Evolutionary conservation across 2,888 invertebrate genomes (phyloP), one percentile per base, ranked within the genome.

Genomic region (Adela reaumurella): DNA sequence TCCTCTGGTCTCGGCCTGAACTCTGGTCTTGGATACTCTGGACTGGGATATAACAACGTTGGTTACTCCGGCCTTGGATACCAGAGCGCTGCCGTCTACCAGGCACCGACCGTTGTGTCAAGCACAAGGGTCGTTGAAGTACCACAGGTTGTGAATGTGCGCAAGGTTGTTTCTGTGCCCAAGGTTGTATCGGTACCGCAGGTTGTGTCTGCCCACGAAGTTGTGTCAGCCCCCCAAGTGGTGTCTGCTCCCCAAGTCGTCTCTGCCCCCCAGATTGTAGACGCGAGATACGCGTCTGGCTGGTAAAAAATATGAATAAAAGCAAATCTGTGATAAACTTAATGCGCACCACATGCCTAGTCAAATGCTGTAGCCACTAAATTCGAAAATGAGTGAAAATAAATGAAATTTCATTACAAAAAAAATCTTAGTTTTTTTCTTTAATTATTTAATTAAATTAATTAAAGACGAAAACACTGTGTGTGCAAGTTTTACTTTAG

Each of bases 161-260:
- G 58, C 51, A 68, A 63, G 55, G 58, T 64, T 19, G 62, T 71
- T 53, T 63, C 67, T 52, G 65, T 64, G 51, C 67, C 64, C 16
- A 62, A 64, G 57, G 66, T 35, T 52, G 62, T 68, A 55, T 61
- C 68, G 49, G 67, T 68, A 51, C 62, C 72, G 53, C 59, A 64
- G 46, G 67, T 63, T 45, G 64, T 70, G 48, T 59, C 68, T 43
- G 58, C 62, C 19, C 57, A 60, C 48, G 54, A 56, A 54, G 54
- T 57, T 56, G 51, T 35, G 35, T 35, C 55, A 51, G 51, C 50
- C 56, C 64, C 54, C 60, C 64, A 55, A 56, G 65, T 16, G 58
- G 60, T 47, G 45, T 52, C 51, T 46, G 48, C 46, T 47, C 49
- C 50, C 47, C 49, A 53, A 46, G 47, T 51, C 43, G 45, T 43